Conservation (phyloP, 2,113 vertebrate species). For the Leptocoma aspasia region DNA sequence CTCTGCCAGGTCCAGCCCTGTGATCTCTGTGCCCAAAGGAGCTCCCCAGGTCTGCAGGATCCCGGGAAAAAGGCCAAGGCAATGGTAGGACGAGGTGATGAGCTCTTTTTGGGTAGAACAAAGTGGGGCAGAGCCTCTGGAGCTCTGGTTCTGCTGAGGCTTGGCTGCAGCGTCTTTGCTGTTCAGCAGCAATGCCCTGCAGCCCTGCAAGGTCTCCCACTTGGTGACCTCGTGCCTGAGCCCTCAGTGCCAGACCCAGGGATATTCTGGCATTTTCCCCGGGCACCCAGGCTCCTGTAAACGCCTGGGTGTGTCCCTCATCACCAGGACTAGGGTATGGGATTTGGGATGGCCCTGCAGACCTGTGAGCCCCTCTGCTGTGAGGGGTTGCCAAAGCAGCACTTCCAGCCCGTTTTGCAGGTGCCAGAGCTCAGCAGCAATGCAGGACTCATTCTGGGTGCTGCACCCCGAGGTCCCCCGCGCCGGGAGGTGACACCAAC, state of each 20-base stretch:
- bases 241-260: not conserved
- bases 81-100: not conserved
- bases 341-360: not conserved
- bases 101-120: not conserved
- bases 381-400: not conserved
- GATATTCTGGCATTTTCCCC: not conserved
- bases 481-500: not conserved
- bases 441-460: rapidly evolving
- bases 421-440: not conserved
- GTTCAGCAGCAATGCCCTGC: not conserved
- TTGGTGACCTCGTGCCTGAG: not conserved
- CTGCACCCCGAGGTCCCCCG: not conserved
- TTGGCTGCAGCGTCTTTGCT: not conserved
- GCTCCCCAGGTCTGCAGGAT: not conserved
- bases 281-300: not conserved
- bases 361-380: not conserved
- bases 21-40: not conserved
- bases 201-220: not conserved
- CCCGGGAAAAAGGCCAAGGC: not conserved
- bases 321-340: not conserved
- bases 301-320: not conserved
- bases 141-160: not conserved
- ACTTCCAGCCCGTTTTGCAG: not conserved
- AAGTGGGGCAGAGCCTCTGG: not conserved
- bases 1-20: not conserved